Evolutionary conservation across 2,113 vertebrate genomes (phyloP).

Genomic region (Oreochromis tanganicae): DNA sequence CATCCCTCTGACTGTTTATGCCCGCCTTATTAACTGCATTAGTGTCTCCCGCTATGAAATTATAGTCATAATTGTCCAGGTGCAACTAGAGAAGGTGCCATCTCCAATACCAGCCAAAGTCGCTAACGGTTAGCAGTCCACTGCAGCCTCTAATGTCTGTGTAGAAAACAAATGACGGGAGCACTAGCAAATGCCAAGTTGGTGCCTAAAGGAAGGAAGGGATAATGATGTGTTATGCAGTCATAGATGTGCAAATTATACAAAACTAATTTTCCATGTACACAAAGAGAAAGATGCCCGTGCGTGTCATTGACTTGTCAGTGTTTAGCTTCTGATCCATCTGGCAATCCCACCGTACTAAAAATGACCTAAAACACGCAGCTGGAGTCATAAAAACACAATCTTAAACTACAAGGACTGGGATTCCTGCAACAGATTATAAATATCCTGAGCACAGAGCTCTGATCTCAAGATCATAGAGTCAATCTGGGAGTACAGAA

Average conservation of each 20-base stretch:
- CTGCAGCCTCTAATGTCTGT: not conserved
- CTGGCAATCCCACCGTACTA: not conserved
- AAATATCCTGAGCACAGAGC: not conserved
- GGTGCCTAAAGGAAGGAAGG: slow-evolving; percentile 3
- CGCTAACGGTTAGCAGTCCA: slow-evolving; percentile 20
- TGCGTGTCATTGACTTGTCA: not conserved
- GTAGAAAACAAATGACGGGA: not conserved
- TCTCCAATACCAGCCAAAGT: slow-evolving; percentile 14
- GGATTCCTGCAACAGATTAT: not conserved
- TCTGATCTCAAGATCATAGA: not conserved
- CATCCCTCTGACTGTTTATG: not conserved
- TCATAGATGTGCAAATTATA: not conserved
- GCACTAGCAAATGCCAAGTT: slow-evolving; percentile 1
- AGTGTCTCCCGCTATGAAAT: slow-evolving; percentile 26
- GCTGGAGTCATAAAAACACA: not conserved
- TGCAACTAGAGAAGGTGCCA: slow-evolving; percentile 30
- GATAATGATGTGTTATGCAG: slow-evolving; percentile 27
- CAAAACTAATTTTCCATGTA: not conserved
- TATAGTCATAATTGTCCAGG: slow-evolving; percentile 37
- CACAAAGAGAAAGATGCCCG: not conserved
- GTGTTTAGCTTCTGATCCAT: not conserved
- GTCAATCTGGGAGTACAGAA: not conserved
- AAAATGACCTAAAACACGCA: not conserved
- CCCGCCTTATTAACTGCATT: slow-evolving; percentile 13
- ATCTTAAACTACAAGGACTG: not conserved